Evolutionary conservation across 2,888 invertebrate species (phyloP).

Genomic region (Caenorhabditis japonica): DNA sequence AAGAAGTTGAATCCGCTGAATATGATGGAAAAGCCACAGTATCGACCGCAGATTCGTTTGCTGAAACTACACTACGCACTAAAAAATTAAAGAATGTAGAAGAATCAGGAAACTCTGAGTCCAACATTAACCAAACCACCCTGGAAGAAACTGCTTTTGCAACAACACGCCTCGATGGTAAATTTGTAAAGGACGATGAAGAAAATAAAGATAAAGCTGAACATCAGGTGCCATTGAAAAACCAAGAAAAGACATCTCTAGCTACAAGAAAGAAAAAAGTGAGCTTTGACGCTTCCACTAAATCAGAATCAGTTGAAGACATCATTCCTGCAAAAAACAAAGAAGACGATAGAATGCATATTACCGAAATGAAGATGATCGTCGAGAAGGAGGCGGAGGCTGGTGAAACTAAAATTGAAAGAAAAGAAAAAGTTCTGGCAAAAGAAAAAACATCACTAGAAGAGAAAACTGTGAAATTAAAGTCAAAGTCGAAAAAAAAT

Average conservation of each 20-base stretch:
- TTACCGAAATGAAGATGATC: constrained; percentile 39
- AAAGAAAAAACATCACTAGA: constrained; percentile 34
- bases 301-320: constrained; percentile 45
- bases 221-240: constrained; percentile 28
- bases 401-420: constrained; percentile 9
- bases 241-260: constrained; percentile 36
- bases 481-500: constrained; percentile 10
- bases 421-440: constrained; percentile 14
- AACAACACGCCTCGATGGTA: constrained; percentile 22
- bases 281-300: constrained; percentile 45
- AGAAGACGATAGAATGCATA: constrained; percentile 30
- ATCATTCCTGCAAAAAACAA: constrained; percentile 31
- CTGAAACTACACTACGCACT: constrained; percentile 18
- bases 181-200: constrained; percentile 22
- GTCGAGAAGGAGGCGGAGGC: constrained; percentile 20
- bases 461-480: constrained; percentile 32
- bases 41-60: constrained; percentile 11
- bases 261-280: constrained; percentile 40
- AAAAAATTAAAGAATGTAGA: constrained; percentile 30
- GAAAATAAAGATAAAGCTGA: constrained; percentile 15
- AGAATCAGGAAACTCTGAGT: constrained; percentile 1
- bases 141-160: constrained; percentile 10
- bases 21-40: constrained; percentile 10
- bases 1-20: constrained; percentile 16
- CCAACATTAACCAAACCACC: constrained; percentile 2